A percentile compares a stretch with the other conserved stretches of the same genome.
Evolutionary conservation across 2,888 invertebrate species (phyloP).

Genomic region (Eilema sororculum): DNA sequence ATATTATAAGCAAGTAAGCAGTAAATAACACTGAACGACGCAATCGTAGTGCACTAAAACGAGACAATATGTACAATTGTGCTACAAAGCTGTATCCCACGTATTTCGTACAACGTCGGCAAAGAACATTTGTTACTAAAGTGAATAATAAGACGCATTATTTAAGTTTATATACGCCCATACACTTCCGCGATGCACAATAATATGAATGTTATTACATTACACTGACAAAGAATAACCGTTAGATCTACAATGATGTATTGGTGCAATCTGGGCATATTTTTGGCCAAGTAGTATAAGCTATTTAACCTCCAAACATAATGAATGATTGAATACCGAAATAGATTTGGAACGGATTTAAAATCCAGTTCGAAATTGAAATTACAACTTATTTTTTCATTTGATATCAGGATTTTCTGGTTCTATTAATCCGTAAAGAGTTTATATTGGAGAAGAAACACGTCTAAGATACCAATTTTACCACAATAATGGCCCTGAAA

Average conservation of each 20-base stretch:
- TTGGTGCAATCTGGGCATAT: neutral
- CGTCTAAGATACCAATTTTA: too few relatives aligned
- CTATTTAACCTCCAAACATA: neutral
- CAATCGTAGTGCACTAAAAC: conserved; percentile 30
- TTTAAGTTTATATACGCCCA: neutral
- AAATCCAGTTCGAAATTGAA: too few relatives aligned
- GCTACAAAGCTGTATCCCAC: conserved; percentile 40
- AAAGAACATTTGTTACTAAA: conserved; percentile 20
- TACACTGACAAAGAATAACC: neutral
- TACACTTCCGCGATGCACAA: conserved; percentile 3
- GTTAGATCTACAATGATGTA: neutral
- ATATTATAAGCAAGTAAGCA: conserved; percentile 28
- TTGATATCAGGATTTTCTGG: too few relatives aligned
- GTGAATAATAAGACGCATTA: conserved; percentile 18
- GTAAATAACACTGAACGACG: conserved; percentile 36
- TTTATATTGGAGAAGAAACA: too few relatives aligned
- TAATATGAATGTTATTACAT: neutral
- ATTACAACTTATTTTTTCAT: too few relatives aligned
- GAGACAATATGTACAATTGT: conserved; percentile 20
- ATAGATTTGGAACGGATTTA: too few relatives aligned
- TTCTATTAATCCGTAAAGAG: too few relatives aligned
- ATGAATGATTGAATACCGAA: neutral
- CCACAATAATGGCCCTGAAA: too few relatives aligned
- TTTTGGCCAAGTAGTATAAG: neutral
- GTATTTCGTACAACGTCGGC: conserved; percentile 9